Conservation (phyloP, 2,113 vertebrate species). For the Progne subis region DNA sequence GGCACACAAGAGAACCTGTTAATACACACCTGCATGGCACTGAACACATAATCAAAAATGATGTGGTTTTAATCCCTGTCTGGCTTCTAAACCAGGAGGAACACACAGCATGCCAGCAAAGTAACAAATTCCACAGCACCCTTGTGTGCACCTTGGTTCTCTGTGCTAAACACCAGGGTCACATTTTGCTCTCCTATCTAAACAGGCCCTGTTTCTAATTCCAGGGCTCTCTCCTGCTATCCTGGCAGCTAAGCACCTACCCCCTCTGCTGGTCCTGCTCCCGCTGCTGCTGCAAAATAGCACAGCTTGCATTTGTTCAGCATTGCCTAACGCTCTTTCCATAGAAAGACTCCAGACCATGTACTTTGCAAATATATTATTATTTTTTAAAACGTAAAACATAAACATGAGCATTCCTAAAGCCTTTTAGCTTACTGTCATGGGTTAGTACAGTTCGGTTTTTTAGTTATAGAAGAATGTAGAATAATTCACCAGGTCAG, state of each 20-base stretch:
- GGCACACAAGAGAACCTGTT: not conserved
- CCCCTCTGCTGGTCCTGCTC: slow-evolving; percentile 38
- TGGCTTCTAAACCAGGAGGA: not conserved
- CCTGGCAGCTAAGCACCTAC: not conserved
- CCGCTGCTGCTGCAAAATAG: not conserved
- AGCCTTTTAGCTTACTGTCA: not conserved
- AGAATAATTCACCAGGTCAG: no score
- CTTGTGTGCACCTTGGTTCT: not conserved
- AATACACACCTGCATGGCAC: accelerated
- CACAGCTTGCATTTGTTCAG: not conserved
- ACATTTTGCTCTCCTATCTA: not conserved
- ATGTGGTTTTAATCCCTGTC: not conserved
- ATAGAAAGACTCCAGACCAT: not conserved
- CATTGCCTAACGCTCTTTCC: not conserved
- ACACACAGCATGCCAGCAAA: not conserved
- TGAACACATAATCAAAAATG: not conserved
- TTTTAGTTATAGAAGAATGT: no score
- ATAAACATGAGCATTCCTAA: not conserved
- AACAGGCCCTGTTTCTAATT: no score
- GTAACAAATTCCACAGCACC: not conserved
- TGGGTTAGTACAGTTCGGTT: no score
- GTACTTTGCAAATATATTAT: not conserved
- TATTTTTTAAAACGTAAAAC: not conserved
- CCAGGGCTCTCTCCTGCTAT: not conserved
- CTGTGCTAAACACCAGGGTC: not conserved